phyloP scores from a whole-genome alignment of 2,113 vertebrate species.

The Albula glossodonta region DNA sequence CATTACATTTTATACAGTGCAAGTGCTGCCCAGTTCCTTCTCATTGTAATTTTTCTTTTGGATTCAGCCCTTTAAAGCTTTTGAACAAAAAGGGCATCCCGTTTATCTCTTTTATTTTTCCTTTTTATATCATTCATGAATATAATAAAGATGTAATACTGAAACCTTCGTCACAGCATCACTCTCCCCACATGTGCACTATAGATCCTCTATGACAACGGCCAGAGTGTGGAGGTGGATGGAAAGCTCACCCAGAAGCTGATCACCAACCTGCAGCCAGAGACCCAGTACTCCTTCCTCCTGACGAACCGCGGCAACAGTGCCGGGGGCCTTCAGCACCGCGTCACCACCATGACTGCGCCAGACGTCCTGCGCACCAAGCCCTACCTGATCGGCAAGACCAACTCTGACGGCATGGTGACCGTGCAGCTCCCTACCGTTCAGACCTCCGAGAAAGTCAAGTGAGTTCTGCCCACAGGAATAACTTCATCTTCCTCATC shows the following conservation, averaged over 20 bases:
- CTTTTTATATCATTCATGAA: too few relatives aligned
- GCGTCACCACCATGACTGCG: conserved; percentile 87
- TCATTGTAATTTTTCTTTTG: too few relatives aligned
- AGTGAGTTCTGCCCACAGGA: conserved; percentile 65
- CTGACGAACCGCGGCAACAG: conserved; percentile 94
- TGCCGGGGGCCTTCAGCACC: conserved; percentile 91
- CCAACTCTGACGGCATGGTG: conserved; percentile 91
- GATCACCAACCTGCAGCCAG: conserved; percentile 88
- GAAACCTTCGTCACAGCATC: neutral
- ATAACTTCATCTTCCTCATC: too few relatives aligned
- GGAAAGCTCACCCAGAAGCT: conserved; percentile 90
- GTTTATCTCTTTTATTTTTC: too few relatives aligned
- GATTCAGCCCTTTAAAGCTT: too few relatives aligned
- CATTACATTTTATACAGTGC: too few relatives aligned
- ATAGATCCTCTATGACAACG: conserved; percentile 93
- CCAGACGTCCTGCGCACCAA: conserved; percentile 90
- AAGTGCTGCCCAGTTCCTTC: too few relatives aligned
- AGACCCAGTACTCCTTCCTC: conserved; percentile 93
- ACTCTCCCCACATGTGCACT: conserved; percentile 5
- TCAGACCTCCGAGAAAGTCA: conserved; percentile 86
- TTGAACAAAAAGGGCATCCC: too few relatives aligned
- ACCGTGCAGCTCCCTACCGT: conserved; percentile 90
- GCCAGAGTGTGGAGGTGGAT: conserved; percentile 90
- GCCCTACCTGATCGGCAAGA: conserved; percentile 89
- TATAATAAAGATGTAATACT: too few relatives aligned